Base-by-base conservation (phyloP, 2,888 invertebrate genomes). In the Ormyrus labotus region DNA sequence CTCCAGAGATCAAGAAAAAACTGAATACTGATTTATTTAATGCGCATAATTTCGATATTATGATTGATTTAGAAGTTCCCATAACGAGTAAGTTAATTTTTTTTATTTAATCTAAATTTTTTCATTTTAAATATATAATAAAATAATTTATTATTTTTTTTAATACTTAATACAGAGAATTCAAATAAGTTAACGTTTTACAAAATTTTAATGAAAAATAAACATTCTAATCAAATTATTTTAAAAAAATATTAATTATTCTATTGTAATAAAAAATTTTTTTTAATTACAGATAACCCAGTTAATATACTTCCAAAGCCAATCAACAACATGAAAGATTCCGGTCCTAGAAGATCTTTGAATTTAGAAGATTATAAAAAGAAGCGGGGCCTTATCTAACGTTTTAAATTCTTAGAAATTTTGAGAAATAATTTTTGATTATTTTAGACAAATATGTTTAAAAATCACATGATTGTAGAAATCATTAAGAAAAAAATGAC, bases 281-380 rank as follows among this genome's bases (percentile, higher is more conserved):
- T 76, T 79, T 87, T 87, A 85, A 81, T 93, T 93, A 87, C 92
- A 95, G 94, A 94, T 83, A 94, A 93, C 86, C 93, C 94, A 57
- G 94, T 95, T 4, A 94, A 94, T 85, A 93, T 95, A 45, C 93
- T 95, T 83, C 95, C 96, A 1, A 96, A 96, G 88, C 95, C 95
- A 60, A 92, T 94, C 57, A 93, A 94, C 11, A 94, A 94, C 86
- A 93, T 94, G 75, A 95, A 95, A 89, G 96, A 96, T 87, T 94
- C 95, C 0, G 96, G 96, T 0, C 97, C 97, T 6, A 94, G 96
- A 84, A 92, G 97, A 78, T 96, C 97, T 0, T 92, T 98, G 65
- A 98, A 98, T 90, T 92, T 98, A 83, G 97, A 97, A 88, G 97
- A 97, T 89, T 98, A 97, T 91, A 98, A 98, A 92, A 97, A 97